Evolutionary conservation across 1,140 invertebrate genomes (phyloP).

Genomic region (Heliconius congener): DNA sequence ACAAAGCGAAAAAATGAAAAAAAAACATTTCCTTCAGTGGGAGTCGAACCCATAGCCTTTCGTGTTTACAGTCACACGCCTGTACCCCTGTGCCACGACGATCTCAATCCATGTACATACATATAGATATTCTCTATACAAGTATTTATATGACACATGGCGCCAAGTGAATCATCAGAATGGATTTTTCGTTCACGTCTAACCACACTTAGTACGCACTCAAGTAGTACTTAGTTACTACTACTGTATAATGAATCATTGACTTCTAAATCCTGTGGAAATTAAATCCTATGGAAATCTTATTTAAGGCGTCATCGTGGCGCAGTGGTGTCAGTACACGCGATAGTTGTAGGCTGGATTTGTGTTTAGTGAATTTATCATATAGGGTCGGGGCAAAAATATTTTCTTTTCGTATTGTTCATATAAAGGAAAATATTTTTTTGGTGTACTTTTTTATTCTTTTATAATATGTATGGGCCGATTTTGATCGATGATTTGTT

Average conservation of each 20-base stretch:
- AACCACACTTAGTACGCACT: slow-evolving; percentile 12
- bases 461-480: too few species aligned
- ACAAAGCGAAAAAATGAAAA: too few species aligned
- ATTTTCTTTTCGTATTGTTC: too few species aligned
- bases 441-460: too few species aligned
- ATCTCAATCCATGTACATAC: neutral
- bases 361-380: neutral
- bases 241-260: neutral
- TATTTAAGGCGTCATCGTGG: neutral
- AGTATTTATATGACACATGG: slow-evolving; percentile 13
- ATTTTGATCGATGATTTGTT: too few species aligned
- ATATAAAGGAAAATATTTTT: too few species aligned
- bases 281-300: neutral
- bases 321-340: neutral
- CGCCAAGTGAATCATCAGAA: slow-evolving; percentile 16
- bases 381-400: too few species aligned
- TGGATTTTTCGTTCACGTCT: slow-evolving; percentile 13
- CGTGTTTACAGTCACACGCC: too few species aligned
- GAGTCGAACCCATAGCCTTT: too few species aligned
- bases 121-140: neutral
- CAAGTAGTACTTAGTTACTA: neutral
- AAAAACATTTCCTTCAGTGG: too few species aligned
- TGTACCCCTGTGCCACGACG: neutral
- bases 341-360: neutral
- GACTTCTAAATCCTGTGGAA: neutral